Percentiles rank a stretch among this genome's conserved stretches.
phyloP scores from a whole-genome alignment of 2,888 invertebrate species.

The Polia nebulosa region DNA sequence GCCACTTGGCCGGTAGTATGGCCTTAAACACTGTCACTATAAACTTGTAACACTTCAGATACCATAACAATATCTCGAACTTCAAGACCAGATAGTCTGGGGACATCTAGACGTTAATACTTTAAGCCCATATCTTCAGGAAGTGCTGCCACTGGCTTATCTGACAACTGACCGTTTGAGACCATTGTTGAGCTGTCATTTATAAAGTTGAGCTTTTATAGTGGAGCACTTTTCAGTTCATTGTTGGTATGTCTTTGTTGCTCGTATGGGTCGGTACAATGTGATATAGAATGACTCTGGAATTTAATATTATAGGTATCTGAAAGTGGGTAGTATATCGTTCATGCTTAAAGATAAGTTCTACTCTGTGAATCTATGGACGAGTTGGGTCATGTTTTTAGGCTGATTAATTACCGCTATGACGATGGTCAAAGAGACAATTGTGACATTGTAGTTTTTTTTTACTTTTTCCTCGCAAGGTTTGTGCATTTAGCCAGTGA shows the following conservation, averaged over 20 bases:
- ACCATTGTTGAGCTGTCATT: constrained; percentile 65
- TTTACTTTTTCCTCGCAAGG: too few species aligned
- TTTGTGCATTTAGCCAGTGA: too few species aligned
- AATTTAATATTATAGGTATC: background rate
- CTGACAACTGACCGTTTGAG: constrained; percentile 63
- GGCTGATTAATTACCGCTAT: too few species aligned
- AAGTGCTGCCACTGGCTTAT: constrained; percentile 57
- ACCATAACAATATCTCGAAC: constrained; percentile 18
- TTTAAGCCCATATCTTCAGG: constrained; percentile 38
- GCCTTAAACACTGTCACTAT: background rate
- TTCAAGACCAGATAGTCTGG: background rate
- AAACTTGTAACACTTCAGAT: background rate
- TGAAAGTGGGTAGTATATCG: background rate
- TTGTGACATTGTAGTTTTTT: too few species aligned
- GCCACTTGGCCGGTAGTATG: too few species aligned
- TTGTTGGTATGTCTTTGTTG: constrained; percentile 54
- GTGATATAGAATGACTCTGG: background rate
- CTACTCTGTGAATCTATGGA: too few species aligned
- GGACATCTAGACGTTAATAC: constrained; percentile 12
- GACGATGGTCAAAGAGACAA: too few species aligned
- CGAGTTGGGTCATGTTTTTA: too few species aligned
- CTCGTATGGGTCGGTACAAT: constrained; percentile 28
- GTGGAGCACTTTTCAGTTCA: constrained; percentile 62
- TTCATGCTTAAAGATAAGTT: background rate
- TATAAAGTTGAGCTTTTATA: constrained; percentile 66